A percentile compares a stretch with the other conserved stretches of the same genome.
Evolutionary conservation across 2,888 invertebrate genomes (phyloP).

Genomic region (Watsonalla cultraria): DNA sequence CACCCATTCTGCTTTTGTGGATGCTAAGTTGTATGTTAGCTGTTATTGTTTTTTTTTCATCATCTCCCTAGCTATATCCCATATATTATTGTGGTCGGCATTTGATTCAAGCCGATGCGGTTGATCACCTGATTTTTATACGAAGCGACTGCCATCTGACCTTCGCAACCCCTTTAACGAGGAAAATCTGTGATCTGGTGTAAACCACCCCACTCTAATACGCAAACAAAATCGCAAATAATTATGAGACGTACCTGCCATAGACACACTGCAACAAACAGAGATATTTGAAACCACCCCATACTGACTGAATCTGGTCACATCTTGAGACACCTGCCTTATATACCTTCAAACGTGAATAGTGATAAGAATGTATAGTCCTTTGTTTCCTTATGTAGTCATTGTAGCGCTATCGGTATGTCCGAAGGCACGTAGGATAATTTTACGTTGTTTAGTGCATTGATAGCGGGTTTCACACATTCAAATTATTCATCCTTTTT

Average conservation of each 20-base stretch:
- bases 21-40: too few relatives aligned
- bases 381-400: conserved; percentile 35
- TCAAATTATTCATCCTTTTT: not conserved
- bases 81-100: too few relatives aligned
- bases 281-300: conserved; percentile 32
- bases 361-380: conserved; percentile 33
- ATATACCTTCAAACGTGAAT: conserved; percentile 34
- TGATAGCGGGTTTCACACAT: not conserved
- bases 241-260: conserved; percentile 41
- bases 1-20: too few relatives aligned
- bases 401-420: conserved; percentile 15
- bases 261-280: conserved; percentile 33
- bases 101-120: too few relatives aligned
- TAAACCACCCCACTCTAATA: too few relatives aligned
- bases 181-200: too few relatives aligned
- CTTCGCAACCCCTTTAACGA: too few relatives aligned
- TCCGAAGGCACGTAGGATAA: conserved; percentile 32
- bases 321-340: conserved; percentile 22
- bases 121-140: too few relatives aligned
- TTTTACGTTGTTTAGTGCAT: not conserved
- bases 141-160: too few relatives aligned
- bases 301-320: conserved; percentile 31
- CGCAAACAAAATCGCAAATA: not conserved
- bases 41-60: too few relatives aligned
- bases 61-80: too few relatives aligned